phyloP scores from a whole-genome alignment of 2,113 vertebrate species.

The Zootoca vivipara region DNA sequence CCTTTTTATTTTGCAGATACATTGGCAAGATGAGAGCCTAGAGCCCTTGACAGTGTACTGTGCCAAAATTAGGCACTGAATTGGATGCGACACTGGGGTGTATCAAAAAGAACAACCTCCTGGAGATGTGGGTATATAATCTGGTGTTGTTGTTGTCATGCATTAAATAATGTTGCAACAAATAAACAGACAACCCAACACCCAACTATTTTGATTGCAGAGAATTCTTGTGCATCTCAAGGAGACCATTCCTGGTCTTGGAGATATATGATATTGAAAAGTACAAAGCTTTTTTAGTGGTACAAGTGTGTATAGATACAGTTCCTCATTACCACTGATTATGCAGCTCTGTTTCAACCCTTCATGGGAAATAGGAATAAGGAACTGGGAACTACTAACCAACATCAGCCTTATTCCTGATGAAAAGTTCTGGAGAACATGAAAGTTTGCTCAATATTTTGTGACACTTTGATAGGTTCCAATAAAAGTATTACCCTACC shows the following conservation, averaged over 20 bases:
- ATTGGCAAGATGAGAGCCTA: too few species aligned
- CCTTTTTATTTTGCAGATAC: neutral
- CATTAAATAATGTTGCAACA: too few species aligned
- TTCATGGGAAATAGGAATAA: neutral
- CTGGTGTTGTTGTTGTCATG: neutral
- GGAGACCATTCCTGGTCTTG: neutral
- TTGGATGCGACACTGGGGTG: neutral
- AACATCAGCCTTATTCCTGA: neutral
- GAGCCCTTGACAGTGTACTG: too few species aligned
- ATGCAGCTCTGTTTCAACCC: neutral
- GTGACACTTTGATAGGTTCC: neutral
- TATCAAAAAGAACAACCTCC: too few species aligned
- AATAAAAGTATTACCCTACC: neutral
- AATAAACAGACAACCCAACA: too few species aligned
- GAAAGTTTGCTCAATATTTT: neutral
- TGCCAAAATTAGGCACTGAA: neutral
- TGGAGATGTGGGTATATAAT: neutral
- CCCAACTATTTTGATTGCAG: neutral
- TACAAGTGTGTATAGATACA: neutral
- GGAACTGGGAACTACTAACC: neutral
- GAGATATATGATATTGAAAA: neutral
- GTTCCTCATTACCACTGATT: neutral
- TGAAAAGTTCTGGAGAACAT: too few species aligned
- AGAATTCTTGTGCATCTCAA: neutral
- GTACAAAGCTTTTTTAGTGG: neutral